Conservation (phyloP, 2,797 vertebrate genomes). For the Podarcis lilfordi region DNA sequence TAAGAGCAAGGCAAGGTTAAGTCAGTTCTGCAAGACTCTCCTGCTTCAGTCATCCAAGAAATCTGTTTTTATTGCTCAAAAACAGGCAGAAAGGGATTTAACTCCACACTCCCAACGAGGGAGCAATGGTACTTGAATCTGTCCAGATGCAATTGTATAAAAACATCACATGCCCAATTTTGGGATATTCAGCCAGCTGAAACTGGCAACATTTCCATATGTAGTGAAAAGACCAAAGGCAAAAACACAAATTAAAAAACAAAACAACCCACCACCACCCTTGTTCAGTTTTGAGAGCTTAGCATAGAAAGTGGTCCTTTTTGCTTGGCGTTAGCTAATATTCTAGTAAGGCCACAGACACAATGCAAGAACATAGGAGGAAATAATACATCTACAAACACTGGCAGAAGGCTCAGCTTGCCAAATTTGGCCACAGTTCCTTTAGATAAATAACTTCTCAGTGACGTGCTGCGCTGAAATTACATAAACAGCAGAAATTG, state of each 20-base stretch:
- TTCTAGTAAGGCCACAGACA: constrained; percentile 66
- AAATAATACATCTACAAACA: constrained; percentile 80
- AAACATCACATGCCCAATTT: neutral
- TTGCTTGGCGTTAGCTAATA: constrained; percentile 53
- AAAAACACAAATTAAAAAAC: too few species aligned
- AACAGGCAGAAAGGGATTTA: neutral
- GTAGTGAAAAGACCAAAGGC: neutral
- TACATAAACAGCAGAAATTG: constrained; percentile 85
- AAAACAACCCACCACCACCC: neutral
- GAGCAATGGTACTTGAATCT: neutral
- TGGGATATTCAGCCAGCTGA: neutral
- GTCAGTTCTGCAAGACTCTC: neutral
- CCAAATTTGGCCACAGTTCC: constrained; percentile 78
- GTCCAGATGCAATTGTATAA: neutral
- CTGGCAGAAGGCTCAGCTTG: constrained; percentile 74
- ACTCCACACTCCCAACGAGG: neutral
- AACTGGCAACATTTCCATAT: neutral
- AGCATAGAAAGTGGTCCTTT: constrained; percentile 55
- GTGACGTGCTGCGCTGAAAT: constrained; percentile 80
- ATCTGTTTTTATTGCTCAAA: neutral
- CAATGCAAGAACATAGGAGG: constrained; percentile 57
- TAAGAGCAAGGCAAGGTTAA: neutral
- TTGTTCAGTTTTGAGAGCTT: constrained; percentile 24
- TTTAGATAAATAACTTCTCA: constrained; percentile 84
- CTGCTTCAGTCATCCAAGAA: neutral